Evolutionary conservation across 2,888 invertebrate genomes (phyloP).

Genomic region (Ptychoptera albimana): DNA sequence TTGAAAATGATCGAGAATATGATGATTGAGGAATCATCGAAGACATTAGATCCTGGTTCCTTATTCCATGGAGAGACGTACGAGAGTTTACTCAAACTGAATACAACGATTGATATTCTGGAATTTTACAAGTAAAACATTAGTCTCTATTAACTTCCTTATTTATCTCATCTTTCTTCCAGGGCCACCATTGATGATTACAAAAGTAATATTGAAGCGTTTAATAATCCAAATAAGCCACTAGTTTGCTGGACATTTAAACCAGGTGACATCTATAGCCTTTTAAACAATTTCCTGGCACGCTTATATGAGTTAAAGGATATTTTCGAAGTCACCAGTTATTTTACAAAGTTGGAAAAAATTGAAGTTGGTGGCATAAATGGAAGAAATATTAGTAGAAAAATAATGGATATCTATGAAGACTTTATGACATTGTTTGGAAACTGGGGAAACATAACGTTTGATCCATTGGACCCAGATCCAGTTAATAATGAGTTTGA

Average conservation of each 20-base stretch:
- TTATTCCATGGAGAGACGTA: conserved; percentile 78
- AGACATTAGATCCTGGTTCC: conserved; percentile 58
- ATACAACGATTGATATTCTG: conserved; percentile 34
- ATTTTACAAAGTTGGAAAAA: conserved; percentile 77
- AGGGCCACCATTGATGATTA: conserved; percentile 3
- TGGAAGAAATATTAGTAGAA: conserved; percentile 20
- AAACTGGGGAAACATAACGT: conserved; percentile 24
- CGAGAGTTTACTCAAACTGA: conserved; percentile 50
- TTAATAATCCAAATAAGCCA: conserved; percentile 39
- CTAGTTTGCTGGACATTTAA: conserved; percentile 57
- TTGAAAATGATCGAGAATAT: conserved; percentile 70
- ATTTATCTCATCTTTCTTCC: neutral
- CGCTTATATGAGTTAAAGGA: conserved; percentile 49
- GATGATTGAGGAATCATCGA: conserved; percentile 58
- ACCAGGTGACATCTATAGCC: conserved; percentile 51
- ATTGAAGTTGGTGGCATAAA: conserved; percentile 49
- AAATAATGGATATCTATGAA: neutral
- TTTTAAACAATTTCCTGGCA: conserved; percentile 45
- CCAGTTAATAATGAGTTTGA: conserved; percentile 32
- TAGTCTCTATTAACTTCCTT: too few relatives aligned
- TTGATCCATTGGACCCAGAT: conserved; percentile 16
- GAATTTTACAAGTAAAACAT: conserved; percentile 45
- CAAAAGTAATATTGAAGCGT: conserved; percentile 33
- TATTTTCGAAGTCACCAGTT: conserved; percentile 60
- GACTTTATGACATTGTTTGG: conserved; percentile 16